Percentiles rank a stretch among this genome's conserved stretches.
These are phyloP conservation scores for Bujurquina vittata DNA, from an alignment of 2,113 vertebrate genomes.

Conservation along the genomic window DNA sequence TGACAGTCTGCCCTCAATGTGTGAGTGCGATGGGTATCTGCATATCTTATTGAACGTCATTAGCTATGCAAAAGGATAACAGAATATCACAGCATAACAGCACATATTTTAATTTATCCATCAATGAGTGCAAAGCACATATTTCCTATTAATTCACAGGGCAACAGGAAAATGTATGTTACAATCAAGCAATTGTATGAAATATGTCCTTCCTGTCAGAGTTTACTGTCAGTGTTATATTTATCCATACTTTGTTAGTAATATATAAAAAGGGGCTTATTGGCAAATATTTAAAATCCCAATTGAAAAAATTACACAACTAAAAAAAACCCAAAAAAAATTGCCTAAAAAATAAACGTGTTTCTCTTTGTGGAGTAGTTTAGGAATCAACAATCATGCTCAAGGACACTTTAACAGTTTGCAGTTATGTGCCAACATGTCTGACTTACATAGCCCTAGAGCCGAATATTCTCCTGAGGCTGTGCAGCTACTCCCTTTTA, in stretches of 20 bases:
- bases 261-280: background rate
- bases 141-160: background rate
- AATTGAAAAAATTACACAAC: background rate
- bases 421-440: conserved; percentile 45
- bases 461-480: conserved; percentile 16
- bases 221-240: background rate
- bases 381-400: conserved; percentile 30
- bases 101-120: background rate
- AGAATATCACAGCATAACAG: too few species aligned
- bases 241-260: background rate
- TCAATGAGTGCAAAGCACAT: background rate
- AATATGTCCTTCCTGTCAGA: background rate
- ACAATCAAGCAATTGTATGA: background rate
- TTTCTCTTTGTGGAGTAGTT: conserved; percentile 17
- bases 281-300: background rate
- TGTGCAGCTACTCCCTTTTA: conserved; percentile 12
- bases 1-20: conserved; percentile 14
- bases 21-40: conserved; percentile 54
- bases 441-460: conserved; percentile 16
- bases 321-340: background rate
- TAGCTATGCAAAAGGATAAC: background rate
- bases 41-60: conserved; percentile 50
- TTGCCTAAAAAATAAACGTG: background rate
- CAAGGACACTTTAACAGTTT: conserved; percentile 55
- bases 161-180: background rate